Evolutionary conservation across 2,797 vertebrate species (phyloP), one percentile per base, ranked within the genome.

Genomic region (Nyctalus aviator): DNA sequence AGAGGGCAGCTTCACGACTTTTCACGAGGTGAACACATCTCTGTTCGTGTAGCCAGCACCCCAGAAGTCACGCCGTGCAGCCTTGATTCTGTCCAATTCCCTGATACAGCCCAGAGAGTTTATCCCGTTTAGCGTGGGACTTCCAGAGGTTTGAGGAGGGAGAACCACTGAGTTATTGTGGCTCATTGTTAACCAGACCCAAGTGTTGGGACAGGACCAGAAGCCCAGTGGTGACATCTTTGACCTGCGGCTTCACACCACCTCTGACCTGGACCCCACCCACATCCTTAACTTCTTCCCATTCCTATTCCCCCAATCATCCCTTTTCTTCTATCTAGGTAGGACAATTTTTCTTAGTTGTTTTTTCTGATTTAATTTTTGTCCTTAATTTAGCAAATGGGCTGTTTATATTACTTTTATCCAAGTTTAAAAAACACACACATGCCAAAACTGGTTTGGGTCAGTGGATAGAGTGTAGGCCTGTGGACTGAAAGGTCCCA

Each of bases 291-390:
- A 30, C 53, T 78, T 62, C 44, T 68, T 81, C 18, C 12, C 41
- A n/a, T 12, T 59, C 25, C n/a, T 0, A 1, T 64, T 87, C 53
- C 72, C 27, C 62, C 6, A 17, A 68, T 46, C 17, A 66, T 6
- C 27, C 78, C 32, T 35, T 93, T 72, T 50, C 41, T 77, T 93
- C 35, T 71, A 0, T 55, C 68, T 37, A 53, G 41, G 20, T 64
- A 23, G 44, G 37, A 76, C 46, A 2, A 1, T 62, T 41, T 75
- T 73, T 0, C 77, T 90, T 89, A 46, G 0, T 53, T 69, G 4
- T 81, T 94, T 21, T 88, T 64, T 64, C 10, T 84, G 55, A 81
- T 88, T 25, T 84, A 21, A 64, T 62, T 48, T 59, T 77, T 90
- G 62, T 53, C 50, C 48, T 73, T 94, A 41, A 23, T 83, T 59